Conservation (phyloP, 1,140 invertebrate genomes). For the Pseudomyrmex sp. region DNA sequence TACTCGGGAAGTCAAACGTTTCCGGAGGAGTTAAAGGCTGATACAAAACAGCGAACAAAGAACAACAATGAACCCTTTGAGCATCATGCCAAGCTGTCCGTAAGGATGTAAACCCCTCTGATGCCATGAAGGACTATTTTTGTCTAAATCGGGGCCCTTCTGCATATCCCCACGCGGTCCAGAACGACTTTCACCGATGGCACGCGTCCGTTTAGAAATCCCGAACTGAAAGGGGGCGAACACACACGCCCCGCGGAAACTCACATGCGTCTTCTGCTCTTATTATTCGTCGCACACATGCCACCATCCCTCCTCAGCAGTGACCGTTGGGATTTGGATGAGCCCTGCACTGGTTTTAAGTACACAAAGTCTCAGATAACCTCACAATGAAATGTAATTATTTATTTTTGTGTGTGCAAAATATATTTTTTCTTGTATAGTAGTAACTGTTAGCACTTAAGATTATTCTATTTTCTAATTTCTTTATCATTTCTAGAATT, state of each 20-base stretch:
- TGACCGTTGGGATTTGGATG: constrained; percentile 73
- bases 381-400: constrained; percentile 6
- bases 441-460: not conserved
- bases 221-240: constrained; percentile 68
- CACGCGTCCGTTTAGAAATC: constrained; percentile 80
- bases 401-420: not conserved
- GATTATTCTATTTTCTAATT: too few species aligned
- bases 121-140: constrained; percentile 65
- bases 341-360: constrained; percentile 8
- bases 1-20: constrained; percentile 47
- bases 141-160: constrained; percentile 65
- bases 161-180: constrained; percentile 73
- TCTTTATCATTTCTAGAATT: not conserved
- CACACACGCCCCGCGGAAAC: constrained; percentile 66
- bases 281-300: constrained; percentile 69
- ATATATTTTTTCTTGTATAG: not conserved
- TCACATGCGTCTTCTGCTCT: constrained; percentile 64
- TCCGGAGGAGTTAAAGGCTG: constrained; percentile 43
- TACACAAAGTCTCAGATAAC: not conserved
- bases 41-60: constrained; percentile 53
- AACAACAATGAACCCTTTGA: constrained; percentile 68
- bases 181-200: constrained; percentile 77
- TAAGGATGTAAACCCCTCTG: constrained; percentile 63
- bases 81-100: constrained; percentile 58
- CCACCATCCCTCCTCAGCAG: constrained; percentile 43